Percentiles rank a stretch among this genome's conserved stretches.
phyloP scores from a whole-genome alignment of 2,888 invertebrate genomes.

The Muschampia plurimacula region DNA sequence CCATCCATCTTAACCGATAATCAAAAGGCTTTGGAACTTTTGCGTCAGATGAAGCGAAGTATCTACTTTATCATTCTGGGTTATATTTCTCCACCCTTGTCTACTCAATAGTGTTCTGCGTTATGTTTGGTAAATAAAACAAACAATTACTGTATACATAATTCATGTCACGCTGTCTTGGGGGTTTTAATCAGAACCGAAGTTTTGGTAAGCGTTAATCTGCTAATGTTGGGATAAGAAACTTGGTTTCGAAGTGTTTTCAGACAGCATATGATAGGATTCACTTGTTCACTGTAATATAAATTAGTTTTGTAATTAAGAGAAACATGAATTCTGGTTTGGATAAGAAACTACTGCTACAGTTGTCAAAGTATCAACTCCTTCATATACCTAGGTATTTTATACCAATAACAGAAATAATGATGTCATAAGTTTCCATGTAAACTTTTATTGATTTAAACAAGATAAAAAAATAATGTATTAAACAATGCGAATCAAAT shows the following conservation, averaged over 20 bases:
- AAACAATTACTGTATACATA: conserved; percentile 53
- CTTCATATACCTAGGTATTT: no score
- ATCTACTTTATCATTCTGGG: conserved; percentile 3
- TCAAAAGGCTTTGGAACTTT: conserved; percentile 24
- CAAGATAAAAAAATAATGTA: no score
- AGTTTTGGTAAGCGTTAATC: conserved; percentile 66
- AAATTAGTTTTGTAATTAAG: neutral
- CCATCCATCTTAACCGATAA: conserved; percentile 22
- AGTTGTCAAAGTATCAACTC: no score
- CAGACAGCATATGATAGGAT: neutral
- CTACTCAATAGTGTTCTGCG: conserved; percentile 10
- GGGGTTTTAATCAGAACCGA: conserved; percentile 65
- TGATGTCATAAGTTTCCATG: no score
- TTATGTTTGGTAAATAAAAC: conserved; percentile 18
- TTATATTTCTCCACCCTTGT: conserved; percentile 2
- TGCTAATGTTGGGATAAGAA: conserved; percentile 63
- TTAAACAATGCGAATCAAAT: no score
- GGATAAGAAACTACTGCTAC: no score
- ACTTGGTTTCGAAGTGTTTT: conserved; percentile 43
- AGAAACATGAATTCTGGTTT: neutral
- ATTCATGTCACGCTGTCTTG: conserved; percentile 62
- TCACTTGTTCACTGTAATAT: neutral
- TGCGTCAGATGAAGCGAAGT: conserved; percentile 9
- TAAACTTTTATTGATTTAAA: no score
- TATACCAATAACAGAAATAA: no score